A percentile compares a stretch with the other conserved stretches of the same genome.
Conservation (phyloP, 2,113 vertebrate genomes). For the Elephantulus edwardii region DNA sequence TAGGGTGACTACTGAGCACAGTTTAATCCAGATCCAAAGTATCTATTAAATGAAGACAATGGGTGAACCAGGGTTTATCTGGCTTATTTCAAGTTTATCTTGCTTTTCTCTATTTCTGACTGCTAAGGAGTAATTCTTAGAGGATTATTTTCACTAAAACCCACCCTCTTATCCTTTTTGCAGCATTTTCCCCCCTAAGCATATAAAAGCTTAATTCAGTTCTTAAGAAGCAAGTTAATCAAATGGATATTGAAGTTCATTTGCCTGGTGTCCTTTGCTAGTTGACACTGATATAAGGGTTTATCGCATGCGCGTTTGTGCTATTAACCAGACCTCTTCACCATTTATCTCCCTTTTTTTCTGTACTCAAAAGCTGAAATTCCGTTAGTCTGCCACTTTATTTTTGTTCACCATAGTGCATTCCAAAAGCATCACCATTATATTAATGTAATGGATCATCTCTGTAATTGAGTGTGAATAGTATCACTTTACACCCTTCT, state of each 20-base stretch:
- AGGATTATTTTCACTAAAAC: slow-evolving; percentile 82
- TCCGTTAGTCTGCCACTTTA: slow-evolving; percentile 32
- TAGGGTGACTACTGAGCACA: neutral
- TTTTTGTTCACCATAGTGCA: slow-evolving; percentile 37
- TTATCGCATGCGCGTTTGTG: slow-evolving; percentile 8
- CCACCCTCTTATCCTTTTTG: slow-evolving; percentile 76
- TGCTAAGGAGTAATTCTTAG: slow-evolving; percentile 80
- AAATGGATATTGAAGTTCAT: slow-evolving; percentile 70
- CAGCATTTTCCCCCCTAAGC: slow-evolving; percentile 76
- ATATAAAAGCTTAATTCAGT: slow-evolving; percentile 76
- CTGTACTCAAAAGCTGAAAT: slow-evolving; percentile 58
- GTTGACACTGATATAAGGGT: slow-evolving; percentile 50
- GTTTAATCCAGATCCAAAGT: slow-evolving; percentile 37
- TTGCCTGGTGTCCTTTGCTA: slow-evolving; percentile 71
- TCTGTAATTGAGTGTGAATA: slow-evolving; percentile 54
- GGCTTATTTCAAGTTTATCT: slow-evolving; percentile 81
- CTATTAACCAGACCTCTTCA: slow-evolving; percentile 12
- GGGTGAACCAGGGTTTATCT: slow-evolving; percentile 75
- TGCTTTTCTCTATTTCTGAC: slow-evolving; percentile 69
- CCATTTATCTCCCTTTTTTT: slow-evolving; percentile 29
- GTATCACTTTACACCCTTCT: slow-evolving; percentile 44
- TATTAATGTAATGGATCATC: slow-evolving; percentile 33
- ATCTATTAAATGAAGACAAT: slow-evolving; percentile 63
- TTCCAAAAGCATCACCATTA: slow-evolving; percentile 51
- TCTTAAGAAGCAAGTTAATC: slow-evolving; percentile 79